These are phyloP conservation scores for Tetragnatha montana DNA, from an alignment of 2,888 invertebrate species.

Conservation along the genomic window DNA sequence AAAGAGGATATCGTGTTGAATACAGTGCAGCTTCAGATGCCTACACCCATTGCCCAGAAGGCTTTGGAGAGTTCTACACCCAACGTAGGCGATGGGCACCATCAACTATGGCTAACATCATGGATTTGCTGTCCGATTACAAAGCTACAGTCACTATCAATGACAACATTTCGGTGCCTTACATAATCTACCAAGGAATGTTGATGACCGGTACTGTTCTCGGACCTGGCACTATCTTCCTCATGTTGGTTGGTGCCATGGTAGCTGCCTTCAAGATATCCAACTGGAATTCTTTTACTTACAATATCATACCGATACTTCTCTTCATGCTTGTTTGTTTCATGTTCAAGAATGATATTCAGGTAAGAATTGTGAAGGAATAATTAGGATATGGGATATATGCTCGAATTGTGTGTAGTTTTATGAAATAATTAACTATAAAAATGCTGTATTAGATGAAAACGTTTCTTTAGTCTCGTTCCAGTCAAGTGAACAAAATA, in stretches of 20 bases:
- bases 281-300: conserved; percentile 85
- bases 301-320: conserved; percentile 93
- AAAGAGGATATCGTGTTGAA: conserved; percentile 97
- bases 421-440: too few relatives aligned
- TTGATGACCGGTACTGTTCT: conserved; percentile 86
- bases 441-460: too few relatives aligned
- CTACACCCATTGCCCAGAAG: conserved; percentile 79
- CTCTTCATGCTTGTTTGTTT: conserved; percentile 97
- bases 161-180: conserved; percentile 78
- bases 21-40: conserved; percentile 95
- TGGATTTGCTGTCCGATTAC: conserved; percentile 78
- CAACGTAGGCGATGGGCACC: conserved; percentile 80
- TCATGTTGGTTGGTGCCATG: conserved; percentile 89
- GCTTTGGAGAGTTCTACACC: conserved; percentile 80
- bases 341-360: conserved; percentile 90
- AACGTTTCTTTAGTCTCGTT: too few relatives aligned
- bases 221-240: conserved; percentile 88
- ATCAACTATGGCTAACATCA: conserved; percentile 80
- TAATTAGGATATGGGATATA: conserved; percentile 76
- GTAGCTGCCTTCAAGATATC: conserved; percentile 82
- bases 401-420: too few relatives aligned
- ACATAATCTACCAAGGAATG: conserved; percentile 77
- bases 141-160: conserved; percentile 78
- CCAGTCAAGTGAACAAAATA: too few relatives aligned
- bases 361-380: conserved; percentile 89